Base-by-base conservation (phyloP, 1,140 invertebrate species). In the Cardiocondyla obscurior region DNA sequence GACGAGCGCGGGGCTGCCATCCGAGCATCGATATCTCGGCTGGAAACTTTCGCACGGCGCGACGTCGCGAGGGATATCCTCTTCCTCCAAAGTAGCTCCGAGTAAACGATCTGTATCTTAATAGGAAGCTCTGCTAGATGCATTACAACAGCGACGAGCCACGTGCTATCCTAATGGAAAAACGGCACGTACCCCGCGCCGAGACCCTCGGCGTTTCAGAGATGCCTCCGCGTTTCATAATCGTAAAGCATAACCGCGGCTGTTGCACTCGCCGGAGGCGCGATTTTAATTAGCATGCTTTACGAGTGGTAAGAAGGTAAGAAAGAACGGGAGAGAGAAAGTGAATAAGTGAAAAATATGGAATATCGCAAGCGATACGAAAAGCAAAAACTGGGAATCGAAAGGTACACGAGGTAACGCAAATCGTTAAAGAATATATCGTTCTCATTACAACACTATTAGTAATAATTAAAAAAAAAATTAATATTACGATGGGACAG, bases 41-140 rank as follows among this genome's bases (percentile, higher is more conserved):
- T 53, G 46, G 39, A 39, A 64, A 69, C 62, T 79, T 79, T 79
- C 74, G 69, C 74, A 79, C 62, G 73, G 28, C 53, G 44, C 60
- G 74, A 53, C 62, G 39, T 60, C 36, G 55, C 36, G n/a, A 67
- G 62, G 39, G 33, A 67, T 28, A 65, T 67, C 22, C 36, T 36
- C 39, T 79, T 39, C 33, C 46, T 53, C 39, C 39, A 55, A 79
- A 69, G 62, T 67, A 53, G 62, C 49, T 46, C 30, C 49, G 44
- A 42, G 25, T 69, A 79, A 69, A 53, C 64, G 46, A 79, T 79
- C 65, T 79, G 62, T 79, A 79, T 67, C 74, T 79, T 67, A 79
- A 79, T 79, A 39, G 62, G 62, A 69, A 53, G 30, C 46, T 25
- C 19, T 67, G 65, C 53, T 53, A 67, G 74, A 77, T 65, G 46